Conservation (phyloP, 2,113 vertebrate genomes). For the Astur gentilis region DNA sequence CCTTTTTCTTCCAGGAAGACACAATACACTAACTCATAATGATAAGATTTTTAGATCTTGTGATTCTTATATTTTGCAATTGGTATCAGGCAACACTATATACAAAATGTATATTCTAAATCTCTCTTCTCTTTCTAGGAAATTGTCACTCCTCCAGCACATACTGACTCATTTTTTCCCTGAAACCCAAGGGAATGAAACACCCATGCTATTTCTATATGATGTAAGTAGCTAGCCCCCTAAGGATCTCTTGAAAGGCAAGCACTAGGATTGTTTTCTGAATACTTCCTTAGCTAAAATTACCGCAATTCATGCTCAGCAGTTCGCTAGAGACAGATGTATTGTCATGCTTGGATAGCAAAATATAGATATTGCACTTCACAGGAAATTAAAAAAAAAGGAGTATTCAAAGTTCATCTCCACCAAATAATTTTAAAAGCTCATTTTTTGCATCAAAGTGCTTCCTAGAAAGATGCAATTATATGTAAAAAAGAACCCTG, state of each 20-base stretch:
- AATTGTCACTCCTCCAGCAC: slow-evolving; percentile 3
- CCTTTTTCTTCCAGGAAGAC: background rate
- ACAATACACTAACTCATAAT: background rate
- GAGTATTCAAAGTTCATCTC: slow-evolving; percentile 1
- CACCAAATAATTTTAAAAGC: slow-evolving; percentile 23
- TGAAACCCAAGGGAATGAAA: background rate
- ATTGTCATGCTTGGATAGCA: slow-evolving; percentile 6
- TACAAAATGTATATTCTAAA: background rate
- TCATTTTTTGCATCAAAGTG: slow-evolving; percentile 22
- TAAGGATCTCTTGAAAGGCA: slow-evolving; percentile 9
- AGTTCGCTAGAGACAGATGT: slow-evolving; percentile 46
- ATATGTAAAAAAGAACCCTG: background rate
- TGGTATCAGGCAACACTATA: background rate
- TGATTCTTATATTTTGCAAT: background rate
- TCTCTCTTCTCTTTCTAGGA: background rate
- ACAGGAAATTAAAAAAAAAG: slow-evolving; percentile 11
- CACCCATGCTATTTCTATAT: background rate
- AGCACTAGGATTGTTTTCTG: background rate
- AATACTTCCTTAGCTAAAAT: background rate
- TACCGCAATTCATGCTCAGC: background rate
- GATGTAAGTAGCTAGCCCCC: background rate
- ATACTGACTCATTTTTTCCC: background rate
- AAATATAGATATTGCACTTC: slow-evolving; percentile 38
- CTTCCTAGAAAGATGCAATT: slow-evolving; percentile 39
- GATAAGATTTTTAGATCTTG: background rate